These are phyloP conservation scores for Tetragonisca angustula DNA, from an alignment of 2,888 invertebrate species.

Conservation along the genomic window DNA sequence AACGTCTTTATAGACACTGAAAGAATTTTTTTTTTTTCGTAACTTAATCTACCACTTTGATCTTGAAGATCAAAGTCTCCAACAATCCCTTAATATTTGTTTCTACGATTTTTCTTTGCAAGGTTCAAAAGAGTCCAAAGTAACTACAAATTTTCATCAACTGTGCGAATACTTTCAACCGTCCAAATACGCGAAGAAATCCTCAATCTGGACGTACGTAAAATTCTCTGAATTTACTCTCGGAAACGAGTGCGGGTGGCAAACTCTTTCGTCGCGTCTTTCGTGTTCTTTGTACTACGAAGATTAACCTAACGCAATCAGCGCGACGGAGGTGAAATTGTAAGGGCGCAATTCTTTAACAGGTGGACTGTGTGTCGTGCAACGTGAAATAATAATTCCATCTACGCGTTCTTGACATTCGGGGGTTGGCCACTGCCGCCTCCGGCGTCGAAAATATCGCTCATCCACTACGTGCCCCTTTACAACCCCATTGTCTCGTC, in stretches of 20 bases:
- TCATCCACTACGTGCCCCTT: conserved; percentile 17
- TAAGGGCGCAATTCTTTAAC: conserved; percentile 2
- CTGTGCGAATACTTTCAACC: no score
- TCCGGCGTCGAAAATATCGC: conserved; percentile 39
- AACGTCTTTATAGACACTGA: no score
- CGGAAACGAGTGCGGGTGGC: background rate
- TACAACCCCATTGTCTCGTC: conserved; percentile 12
- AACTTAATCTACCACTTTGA: no score
- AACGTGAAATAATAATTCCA: conserved; percentile 36
- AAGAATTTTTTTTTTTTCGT: no score
- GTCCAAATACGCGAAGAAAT: background rate
- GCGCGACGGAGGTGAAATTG: background rate
- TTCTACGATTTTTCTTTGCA: no score
- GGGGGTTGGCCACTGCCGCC: background rate
- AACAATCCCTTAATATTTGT: no score
- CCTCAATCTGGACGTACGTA: background rate
- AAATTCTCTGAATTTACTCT: background rate
- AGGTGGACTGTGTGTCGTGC: background rate
- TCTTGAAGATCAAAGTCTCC: no score
- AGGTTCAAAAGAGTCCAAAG: no score
- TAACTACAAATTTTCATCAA: no score
- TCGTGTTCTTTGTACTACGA: conserved; percentile 8
- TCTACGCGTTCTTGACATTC: conserved; percentile 18
- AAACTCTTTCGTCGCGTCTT: background rate
- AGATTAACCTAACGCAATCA: conserved; percentile 11